Evolutionary conservation across 2,113 vertebrate genomes (phyloP).

Genomic region (Tragelaphus scriptus): DNA sequence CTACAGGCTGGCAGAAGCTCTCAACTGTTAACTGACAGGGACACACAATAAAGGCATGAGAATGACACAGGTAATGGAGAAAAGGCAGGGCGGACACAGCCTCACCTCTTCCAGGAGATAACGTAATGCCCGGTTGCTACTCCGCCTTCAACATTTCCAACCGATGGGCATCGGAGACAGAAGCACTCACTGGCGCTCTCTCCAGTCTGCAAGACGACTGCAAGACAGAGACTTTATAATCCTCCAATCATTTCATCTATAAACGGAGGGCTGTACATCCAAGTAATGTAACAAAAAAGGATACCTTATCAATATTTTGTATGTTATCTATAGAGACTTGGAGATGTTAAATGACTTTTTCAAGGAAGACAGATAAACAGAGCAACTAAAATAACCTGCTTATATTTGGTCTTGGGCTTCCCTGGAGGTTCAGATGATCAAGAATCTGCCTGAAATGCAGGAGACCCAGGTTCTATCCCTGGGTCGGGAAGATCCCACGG

Average conservation of each 20-base stretch:
- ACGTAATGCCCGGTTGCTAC: constrained; percentile 92
- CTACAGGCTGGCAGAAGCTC: background rate
- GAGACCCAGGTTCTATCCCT: background rate
- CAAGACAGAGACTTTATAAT: constrained; percentile 37
- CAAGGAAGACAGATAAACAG: background rate
- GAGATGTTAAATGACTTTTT: background rate
- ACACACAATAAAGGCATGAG: background rate
- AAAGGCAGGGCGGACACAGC: accelerated
- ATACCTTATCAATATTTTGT: background rate
- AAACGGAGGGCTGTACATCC: background rate
- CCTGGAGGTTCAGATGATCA: background rate
- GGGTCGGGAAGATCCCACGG: background rate
- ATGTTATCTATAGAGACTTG: background rate
- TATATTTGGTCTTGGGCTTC: background rate
- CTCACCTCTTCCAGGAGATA: constrained; percentile 94
- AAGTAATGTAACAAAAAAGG: background rate
- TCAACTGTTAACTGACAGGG: background rate
- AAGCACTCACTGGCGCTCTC: constrained; percentile 97
- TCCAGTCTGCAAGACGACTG: constrained; percentile 93
- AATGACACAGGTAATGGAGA: background rate
- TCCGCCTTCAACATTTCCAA: constrained; percentile 79
- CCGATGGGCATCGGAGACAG: constrained; percentile 89
- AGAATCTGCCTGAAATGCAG: background rate
- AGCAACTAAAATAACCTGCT: background rate
- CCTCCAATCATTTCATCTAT: accelerated